Evolutionary conservation across 2,113 vertebrate genomes (phyloP).

Genomic region (Psammodynastes pulverulentus): DNA sequence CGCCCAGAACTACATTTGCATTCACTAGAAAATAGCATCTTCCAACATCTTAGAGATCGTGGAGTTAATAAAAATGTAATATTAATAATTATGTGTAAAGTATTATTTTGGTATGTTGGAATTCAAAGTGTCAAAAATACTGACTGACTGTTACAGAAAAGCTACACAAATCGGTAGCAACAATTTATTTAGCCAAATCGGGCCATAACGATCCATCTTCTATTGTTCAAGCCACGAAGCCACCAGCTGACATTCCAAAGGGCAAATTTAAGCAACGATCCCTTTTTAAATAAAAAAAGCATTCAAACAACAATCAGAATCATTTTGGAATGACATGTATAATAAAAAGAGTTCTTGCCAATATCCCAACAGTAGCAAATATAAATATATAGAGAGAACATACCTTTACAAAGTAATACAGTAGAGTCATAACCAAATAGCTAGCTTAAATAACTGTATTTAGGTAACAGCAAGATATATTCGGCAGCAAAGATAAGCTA

Average conservation of each 20-base stretch:
- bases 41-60: constrained; percentile 57
- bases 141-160: constrained; percentile 87
- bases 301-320: constrained; percentile 43
- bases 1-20: constrained; percentile 51
- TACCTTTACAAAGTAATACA: constrained; percentile 29
- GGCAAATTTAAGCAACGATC: constrained; percentile 52
- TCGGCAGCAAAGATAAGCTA: constrained; percentile 26
- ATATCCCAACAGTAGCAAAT: constrained; percentile 48
- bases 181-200: constrained; percentile 61
- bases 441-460: constrained; percentile 30
- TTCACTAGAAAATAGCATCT: constrained; percentile 59
- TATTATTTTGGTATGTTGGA: constrained; percentile 74
- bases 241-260: constrained; percentile 57
- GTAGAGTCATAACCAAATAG: not conserved
- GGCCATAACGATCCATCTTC: constrained; percentile 52
- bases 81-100: constrained; percentile 76
- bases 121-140: constrained; percentile 88
- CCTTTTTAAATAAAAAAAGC: constrained; percentile 46
- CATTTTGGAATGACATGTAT: constrained; percentile 59
- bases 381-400: constrained; percentile 48
- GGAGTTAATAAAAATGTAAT: constrained; percentile 79
- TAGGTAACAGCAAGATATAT: constrained; percentile 44
- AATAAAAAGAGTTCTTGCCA: constrained; percentile 43
- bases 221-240: constrained; percentile 59
- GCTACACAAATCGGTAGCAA: constrained; percentile 71